Evolutionary conservation across 1,140 invertebrate genomes (phyloP), one percentile per base, ranked within the genome.

Genomic region (Aphidius gifuensis): DNA sequence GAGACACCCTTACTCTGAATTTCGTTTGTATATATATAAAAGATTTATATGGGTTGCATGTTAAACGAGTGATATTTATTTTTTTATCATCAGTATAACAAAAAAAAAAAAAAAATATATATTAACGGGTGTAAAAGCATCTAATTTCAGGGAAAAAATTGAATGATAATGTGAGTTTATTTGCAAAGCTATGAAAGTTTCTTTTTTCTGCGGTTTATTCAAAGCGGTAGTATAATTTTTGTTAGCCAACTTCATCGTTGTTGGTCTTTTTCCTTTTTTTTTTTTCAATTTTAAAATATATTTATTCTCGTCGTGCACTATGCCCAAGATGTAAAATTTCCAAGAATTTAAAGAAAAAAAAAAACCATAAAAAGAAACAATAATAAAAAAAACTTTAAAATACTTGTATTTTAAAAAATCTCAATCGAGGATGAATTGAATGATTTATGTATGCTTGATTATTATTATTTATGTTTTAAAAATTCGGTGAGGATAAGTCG

Each of bases 321-420:
- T 23, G 23, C 23, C 23, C 23, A 23, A 40, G 43, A 55, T 21
- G 40, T 40, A 55, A 55, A 40, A 43, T 40, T 55, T 55, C 53
- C 11, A 43, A 16, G 53, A 55, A 55, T 55, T 68, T 65, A 63
- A 53, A 32, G 43, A 39, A 58, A 46, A 59, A 62, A 60, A 65
- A 67, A 61, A 54, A 55, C 16, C 64, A 69, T 65, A 69, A 66
- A 49, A 57, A 50, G 44, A 44, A 42, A 48, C 60, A 48, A 40
- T 46, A 9, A 45, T 3, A 8, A 50, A 45, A 50, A n/a, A n/a
- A n/a, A n/a, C n/a, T n/a, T n/a, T n/a, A n/a, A n/a, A n/a, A n/a
- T n/a, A n/a, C n/a, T n/a, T n/a, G n/a, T n/a, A n/a, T n/a, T n/a
- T n/a, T 23, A 23, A 23, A 23, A 23, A 23, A 23, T 23, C 1